Evolutionary conservation across 2,797 vertebrate species (phyloP).

Genomic region (Crax fasciolata): DNA sequence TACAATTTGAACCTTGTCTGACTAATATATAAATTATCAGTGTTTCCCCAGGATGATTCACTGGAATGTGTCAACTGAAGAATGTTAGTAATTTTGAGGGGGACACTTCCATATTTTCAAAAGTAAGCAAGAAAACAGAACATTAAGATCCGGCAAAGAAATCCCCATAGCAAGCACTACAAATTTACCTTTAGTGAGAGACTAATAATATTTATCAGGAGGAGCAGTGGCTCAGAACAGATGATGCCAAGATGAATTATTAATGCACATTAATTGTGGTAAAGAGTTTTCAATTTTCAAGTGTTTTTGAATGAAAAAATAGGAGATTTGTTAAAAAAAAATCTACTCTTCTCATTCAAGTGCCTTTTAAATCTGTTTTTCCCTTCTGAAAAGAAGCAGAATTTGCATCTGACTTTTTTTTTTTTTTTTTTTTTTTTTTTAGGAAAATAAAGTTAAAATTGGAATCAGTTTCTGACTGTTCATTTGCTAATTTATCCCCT

Average conservation of each 20-base stretch:
- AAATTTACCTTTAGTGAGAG: conserved; percentile 36
- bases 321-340: background rate
- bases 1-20: background rate
- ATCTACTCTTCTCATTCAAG: background rate
- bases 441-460: background rate
- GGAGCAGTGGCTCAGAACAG: conserved; percentile 35
- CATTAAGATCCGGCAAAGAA: background rate
- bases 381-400: conserved; percentile 5
- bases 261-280: conserved; percentile 58
- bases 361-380: conserved; percentile 2
- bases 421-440: background rate
- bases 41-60: background rate
- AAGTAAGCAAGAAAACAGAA: background rate
- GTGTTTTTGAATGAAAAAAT: conserved; percentile 14
- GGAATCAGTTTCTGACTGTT: conserved; percentile 20
- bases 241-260: conserved; percentile 60
- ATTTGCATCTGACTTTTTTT: background rate
- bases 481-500: background rate
- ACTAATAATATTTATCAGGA: conserved; percentile 44
- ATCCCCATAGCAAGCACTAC: background rate
- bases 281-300: conserved; percentile 38
- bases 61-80: background rate
- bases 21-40: conserved; percentile 15
- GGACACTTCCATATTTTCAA: background rate
- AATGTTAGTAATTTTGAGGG: conserved; percentile 11